A percentile compares a stretch with the other conserved stretches of the same genome.
These are phyloP conservation scores for Pipistrellus pygmaeus DNA, from an alignment of 2,797 vertebrate genomes.

Conservation along the genomic window DNA sequence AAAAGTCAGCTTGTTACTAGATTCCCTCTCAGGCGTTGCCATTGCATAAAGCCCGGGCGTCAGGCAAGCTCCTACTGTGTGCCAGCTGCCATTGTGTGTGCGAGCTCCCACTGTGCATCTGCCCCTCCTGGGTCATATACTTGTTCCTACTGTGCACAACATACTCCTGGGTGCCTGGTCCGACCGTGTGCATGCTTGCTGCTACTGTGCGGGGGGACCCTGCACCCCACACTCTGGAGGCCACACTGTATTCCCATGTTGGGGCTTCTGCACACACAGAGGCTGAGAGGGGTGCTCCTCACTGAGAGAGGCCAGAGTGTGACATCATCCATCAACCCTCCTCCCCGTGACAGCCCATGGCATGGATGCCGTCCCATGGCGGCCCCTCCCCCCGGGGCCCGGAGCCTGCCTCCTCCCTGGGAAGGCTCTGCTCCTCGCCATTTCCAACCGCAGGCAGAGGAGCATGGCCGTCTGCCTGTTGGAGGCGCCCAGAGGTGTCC, in stretches of 20 bases:
- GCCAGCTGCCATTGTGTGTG: not conserved
- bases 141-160: not conserved
- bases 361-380: not conserved
- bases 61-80: not conserved
- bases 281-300: not conserved
- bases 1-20: not conserved
- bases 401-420: not conserved
- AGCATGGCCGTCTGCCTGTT: no score
- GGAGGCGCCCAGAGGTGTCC: not conserved
- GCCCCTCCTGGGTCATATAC: not conserved
- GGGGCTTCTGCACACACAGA: not conserved
- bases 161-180: not conserved
- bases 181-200: not conserved
- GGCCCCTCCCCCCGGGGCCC: not conserved
- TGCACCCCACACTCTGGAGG: fast-evolving
- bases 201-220: not conserved
- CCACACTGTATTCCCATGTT: fast-evolving
- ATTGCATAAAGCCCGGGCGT: no score
- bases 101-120: not conserved
- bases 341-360: not conserved
- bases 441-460: not conserved
- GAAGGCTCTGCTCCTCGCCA: not conserved
- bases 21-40: not conserved
- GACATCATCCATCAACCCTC: not conserved
- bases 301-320: not conserved